Evolutionary conservation across 2,888 invertebrate genomes (phyloP), one percentile per base, ranked within the genome.

Genomic region (Tetragonula carbonaria): DNA sequence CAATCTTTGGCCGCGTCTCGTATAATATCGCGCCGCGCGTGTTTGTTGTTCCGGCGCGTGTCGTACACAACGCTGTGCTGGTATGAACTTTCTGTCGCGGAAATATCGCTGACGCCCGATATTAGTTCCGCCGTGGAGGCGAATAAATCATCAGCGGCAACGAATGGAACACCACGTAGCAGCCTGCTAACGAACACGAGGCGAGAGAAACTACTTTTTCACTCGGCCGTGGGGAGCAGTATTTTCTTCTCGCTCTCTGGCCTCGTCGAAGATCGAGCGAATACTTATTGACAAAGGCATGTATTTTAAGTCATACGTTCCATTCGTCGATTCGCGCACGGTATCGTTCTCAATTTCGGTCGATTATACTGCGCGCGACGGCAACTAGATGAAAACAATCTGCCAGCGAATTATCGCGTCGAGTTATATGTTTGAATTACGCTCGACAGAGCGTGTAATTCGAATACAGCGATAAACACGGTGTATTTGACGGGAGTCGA

Each of bases 11-110:
- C 8, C 55, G 23, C 45, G 57, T 38, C 51, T 23, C 55, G 23
- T 59, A 75, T 74, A 73, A 83, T 68, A 77, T 73, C 72, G 62
- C 59, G 65, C 74, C 55, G 45, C 74, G 68, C 59, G 45, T 71
- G 45, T 71, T 75, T 53, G 71, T 79, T 72, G 71, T 55, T 75
- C n/a, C 62, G 16, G 23, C 5, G 13, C 28, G 28, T 28, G 28
- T 21, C 62, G 21, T 67, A 68, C 23, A 80, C 71, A 75, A 67
- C 68, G 57, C 8, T 8, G 74, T 23, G 0, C 23, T 21, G 67
- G 67, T 75, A 79, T 84, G 78, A 83, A 84, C 83, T 83, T 84
- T 78, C 84, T 78, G 82, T 84, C 82, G 33, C 55, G 74, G 74
- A 71, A 72, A 78, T 62, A 78, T 74, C 70, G 73, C 45, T 59